These are phyloP conservation scores for Alviniconcha strummeri DNA, from an alignment of 2,888 invertebrate genomes.

Conservation along the genomic window DNA sequence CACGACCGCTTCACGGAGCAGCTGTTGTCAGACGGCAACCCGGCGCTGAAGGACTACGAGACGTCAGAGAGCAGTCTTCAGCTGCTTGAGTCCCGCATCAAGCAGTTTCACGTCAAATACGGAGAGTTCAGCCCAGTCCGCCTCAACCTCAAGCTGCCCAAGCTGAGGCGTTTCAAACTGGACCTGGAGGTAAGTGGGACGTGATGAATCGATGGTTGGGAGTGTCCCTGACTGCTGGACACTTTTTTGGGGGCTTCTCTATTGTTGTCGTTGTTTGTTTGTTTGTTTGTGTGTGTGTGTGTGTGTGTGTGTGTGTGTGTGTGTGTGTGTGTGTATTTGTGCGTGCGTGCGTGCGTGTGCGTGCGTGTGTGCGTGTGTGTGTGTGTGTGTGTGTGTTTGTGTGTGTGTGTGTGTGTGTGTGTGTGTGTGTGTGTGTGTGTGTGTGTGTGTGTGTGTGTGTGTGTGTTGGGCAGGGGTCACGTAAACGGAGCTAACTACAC, in stretches of 20 bases:
- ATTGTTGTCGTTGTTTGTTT: neutral
- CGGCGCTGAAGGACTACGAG: constrained; percentile 58
- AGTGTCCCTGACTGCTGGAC: neutral
- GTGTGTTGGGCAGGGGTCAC: too few species aligned
- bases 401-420: too few species aligned
- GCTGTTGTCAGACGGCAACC: constrained; percentile 31
- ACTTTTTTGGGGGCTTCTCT: neutral
- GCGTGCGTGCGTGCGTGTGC: too few species aligned
- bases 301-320: neutral
- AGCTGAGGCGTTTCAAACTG: constrained; percentile 57
- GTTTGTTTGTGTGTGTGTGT: neutral
- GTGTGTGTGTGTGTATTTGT: neutral
- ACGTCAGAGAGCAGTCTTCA: constrained; percentile 60
- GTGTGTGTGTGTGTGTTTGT: too few species aligned
- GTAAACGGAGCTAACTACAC: too few species aligned
- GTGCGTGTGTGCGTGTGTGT: too few species aligned
- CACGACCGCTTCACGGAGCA: constrained; percentile 43
- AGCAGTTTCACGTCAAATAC: constrained; percentile 59
- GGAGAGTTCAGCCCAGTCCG: constrained; percentile 36
- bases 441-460: too few species aligned
- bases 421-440: too few species aligned
- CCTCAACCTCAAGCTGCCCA: constrained; percentile 54
- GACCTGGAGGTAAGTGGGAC: constrained; percentile 45
- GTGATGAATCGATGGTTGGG: neutral
- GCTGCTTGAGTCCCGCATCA: constrained; percentile 60